Base-by-base conservation (phyloP, 2,113 vertebrate genomes). In the Plestiodon gilberti region DNA sequence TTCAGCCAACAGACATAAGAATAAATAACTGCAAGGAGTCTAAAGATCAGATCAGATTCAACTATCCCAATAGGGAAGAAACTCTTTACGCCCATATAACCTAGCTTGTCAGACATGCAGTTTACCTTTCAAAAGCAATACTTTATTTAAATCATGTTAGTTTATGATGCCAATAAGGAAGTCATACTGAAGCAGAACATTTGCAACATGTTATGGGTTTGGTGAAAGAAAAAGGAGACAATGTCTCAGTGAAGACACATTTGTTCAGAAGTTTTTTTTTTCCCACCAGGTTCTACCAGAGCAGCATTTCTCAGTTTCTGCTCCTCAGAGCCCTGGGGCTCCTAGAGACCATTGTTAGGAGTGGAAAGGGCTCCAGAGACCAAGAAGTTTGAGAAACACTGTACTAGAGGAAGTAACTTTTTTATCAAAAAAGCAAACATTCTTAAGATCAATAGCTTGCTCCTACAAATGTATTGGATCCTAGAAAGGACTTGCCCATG, bases 371-470 rank as follows among this genome's bases (percentile, higher is more conserved):
- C 43, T 48, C 43, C 43, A 48, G 43, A 48, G 43, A 48, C 43
- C 43, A 48, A 48, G 43, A 48, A 4, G 43, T 48, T 48, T 48
- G 43, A 8, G 43, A 48, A 48, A 4, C 8, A 8, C 43, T 48
- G 43, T 57, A 71, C 11, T 30, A 33, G 22, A 70, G n/a, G 87
- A 88, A 76, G 0, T 70, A 1, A 11, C 65, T 87, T 88, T 7
- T 1, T 48, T 64, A 85, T 82, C 64, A 84, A 86, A 80, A 91
- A 89, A 91, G 79, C 76, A 75, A 90, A 91, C 33, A 13, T 38
- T 62, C 14, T 76, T 40, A 55, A 59, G 33, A 78, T 57, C 62
- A 78, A 14, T 33, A 52, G 10, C 14, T 43, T 67, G 38, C 30
- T 33, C 6, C n/a, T 14, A 14, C 33, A 83, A 83, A 9, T 74